Conservation (phyloP, 2,113 vertebrate genomes). For the Triplophysa dalaica region DNA sequence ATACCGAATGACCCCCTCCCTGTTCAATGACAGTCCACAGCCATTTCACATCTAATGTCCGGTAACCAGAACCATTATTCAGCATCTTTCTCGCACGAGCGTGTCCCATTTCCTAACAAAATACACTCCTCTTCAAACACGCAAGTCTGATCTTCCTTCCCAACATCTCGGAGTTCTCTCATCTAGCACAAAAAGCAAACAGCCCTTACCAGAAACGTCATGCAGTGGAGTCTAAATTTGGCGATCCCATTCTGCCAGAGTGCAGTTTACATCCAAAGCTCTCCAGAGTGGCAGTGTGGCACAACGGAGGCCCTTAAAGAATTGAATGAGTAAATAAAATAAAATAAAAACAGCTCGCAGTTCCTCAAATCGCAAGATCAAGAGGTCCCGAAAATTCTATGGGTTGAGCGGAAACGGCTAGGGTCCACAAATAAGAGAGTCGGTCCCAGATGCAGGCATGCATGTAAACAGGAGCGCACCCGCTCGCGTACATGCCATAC, state of each 20-base stretch:
- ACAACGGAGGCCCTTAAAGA: constrained; percentile 60
- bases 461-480: constrained; percentile 75
- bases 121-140: constrained; percentile 21
- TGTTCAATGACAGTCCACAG: constrained; percentile 42
- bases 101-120: background rate
- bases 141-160: background rate
- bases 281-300: constrained; percentile 67
- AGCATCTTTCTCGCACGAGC: constrained; percentile 45
- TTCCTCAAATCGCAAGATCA: constrained; percentile 52
- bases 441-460: constrained; percentile 70
- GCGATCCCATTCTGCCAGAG: constrained; percentile 77
- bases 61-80: constrained; percentile 62
- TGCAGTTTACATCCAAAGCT: constrained; percentile 69
- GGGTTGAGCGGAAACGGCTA: constrained; percentile 63
- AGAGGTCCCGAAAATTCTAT: constrained; percentile 43
- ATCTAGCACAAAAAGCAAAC: constrained; percentile 30
- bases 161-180: constrained; percentile 18
- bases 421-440: constrained; percentile 69
- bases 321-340: constrained; percentile 38
- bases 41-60: constrained; percentile 62
- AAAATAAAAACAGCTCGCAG: constrained; percentile 38
- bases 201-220: constrained; percentile 78
- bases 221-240: constrained; percentile 79
- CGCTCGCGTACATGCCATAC: constrained; percentile 76
- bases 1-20: constrained; percentile 61